These are phyloP conservation scores for Nycticebus coucang DNA, from an alignment of 2,113 vertebrate species.

Conservation along the genomic window DNA sequence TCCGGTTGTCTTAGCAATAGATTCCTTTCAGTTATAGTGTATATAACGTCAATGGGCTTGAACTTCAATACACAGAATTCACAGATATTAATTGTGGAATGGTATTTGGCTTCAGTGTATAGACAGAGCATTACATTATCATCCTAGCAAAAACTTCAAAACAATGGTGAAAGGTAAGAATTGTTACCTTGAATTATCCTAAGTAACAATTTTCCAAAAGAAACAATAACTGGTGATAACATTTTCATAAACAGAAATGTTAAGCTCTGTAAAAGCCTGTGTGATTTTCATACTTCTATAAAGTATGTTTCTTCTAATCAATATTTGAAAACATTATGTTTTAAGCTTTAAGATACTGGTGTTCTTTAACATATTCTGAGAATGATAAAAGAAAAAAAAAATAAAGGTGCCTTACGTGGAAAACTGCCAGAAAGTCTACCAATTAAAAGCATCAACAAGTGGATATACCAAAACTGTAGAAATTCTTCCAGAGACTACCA, in stretches of 20 bases:
- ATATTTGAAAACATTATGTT: not conserved
- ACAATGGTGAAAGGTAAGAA: not conserved
- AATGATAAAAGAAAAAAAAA: slow-evolving; percentile 22
- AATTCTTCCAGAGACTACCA: not conserved
- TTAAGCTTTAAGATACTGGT: not conserved
- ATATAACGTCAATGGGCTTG: not conserved
- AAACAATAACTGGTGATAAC: not conserved
- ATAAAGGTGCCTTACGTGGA: not conserved
- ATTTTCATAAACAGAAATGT: not conserved
- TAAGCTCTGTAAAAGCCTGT: not conserved
- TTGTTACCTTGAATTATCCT: not conserved
- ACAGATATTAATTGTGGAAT: not conserved
- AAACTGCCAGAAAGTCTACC: not conserved
- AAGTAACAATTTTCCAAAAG: not conserved
- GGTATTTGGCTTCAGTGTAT: not conserved
- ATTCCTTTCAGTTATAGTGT: not conserved
- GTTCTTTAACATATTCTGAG: not conserved
- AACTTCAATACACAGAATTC: not conserved
- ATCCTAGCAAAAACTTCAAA: not conserved
- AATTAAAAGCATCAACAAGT: not conserved
- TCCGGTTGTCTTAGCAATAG: not conserved
- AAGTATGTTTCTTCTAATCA: not conserved
- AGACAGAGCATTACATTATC: not conserved
- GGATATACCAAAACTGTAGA: not conserved
- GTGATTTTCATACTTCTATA: not conserved